Evolutionary conservation across 35 echinoderm and acorn worm genomes (phyloP), one percentile per base, ranked within the genome.

Genomic region (Amphiura filiformis): DNA sequence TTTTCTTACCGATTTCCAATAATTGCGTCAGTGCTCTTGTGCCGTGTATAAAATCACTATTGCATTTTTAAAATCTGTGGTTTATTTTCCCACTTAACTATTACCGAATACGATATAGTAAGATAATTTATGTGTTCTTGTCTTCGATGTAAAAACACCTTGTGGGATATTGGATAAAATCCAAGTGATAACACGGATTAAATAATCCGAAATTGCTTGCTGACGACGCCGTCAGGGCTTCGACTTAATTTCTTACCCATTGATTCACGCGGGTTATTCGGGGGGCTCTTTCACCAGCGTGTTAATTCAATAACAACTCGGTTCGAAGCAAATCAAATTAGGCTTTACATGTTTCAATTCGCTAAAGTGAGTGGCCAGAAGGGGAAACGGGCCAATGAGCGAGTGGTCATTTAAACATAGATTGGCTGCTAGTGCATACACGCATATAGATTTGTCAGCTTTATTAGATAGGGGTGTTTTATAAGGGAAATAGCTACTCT

Each of bases 261-360:
- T 85, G 83, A 61, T 85, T 85, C 56, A 31, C 61, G 28, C 44
- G 34, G 56, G 83, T 85, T 85, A 85, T 85, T 85, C 83, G 44
- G 83, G 56, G 64, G 56, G 17, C 28, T 40, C 56, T 85, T 85
- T 85, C 56, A 85, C 52, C 28, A 61, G 11, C 83, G 56, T 75
- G 56, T 85, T 85, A 85, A 85, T 85, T 85, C 83, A 85, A 85
- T 85, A 85, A 85, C 47, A 61, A 37, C 49, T 56, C 83, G 56
- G 83, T 65, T 85, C 83, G 83, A 85, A 85, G 83, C 83, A 61
- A 85, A 85, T 85, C 83, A 85, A 85, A 85, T 85, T 85, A 85
- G 47, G 83, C 56, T 85, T 47, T 83, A 83, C 81, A 83, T 85
- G 83, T 85, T 85, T 85, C 83, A 85, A 85, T 85, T 85, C 83